A percentile compares a stretch with the other conserved stretches of the same genome.
Conservation (phyloP, 2,113 vertebrate genomes). For the Silurus asotus region DNA sequence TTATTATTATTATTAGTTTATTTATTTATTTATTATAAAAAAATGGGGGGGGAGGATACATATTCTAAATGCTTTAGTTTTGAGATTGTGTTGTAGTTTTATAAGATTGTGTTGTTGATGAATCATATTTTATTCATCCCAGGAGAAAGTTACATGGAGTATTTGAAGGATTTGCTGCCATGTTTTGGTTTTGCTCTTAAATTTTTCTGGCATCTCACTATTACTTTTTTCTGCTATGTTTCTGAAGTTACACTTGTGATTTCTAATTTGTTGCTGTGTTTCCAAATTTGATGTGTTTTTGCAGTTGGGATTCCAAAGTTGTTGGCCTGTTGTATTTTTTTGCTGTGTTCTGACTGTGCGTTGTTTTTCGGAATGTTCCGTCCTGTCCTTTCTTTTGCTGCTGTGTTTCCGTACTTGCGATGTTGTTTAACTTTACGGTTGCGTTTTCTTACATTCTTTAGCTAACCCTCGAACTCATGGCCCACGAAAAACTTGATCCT, state of each 20-base stretch:
- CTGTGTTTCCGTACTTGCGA: background rate
- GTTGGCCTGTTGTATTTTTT: too few species aligned
- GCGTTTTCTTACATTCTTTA: too few species aligned
- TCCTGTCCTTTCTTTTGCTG: background rate
- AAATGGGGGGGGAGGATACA: too few species aligned
- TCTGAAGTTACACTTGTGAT: background rate
- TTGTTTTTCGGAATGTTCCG: too few species aligned
- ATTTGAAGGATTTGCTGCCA: background rate
- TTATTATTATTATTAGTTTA: too few species aligned
- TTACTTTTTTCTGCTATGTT: background rate
- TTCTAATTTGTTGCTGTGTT: background rate
- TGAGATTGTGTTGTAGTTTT: too few species aligned
- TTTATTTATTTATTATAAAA: too few species aligned
- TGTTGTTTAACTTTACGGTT: too few species aligned
- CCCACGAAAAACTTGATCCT: background rate
- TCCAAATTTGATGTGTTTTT: background rate
- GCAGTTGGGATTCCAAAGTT: background rate
- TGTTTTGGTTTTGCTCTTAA: background rate
- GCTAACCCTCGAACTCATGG: background rate
- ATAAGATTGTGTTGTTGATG: too few species aligned
- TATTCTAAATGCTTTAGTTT: too few species aligned
- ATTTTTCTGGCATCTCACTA: background rate
- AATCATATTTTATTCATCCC: too few species aligned
- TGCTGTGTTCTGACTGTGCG: background rate
- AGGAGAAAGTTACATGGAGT: too few species aligned